Evolutionary conservation across 64 coral and sea anemone genomes (phyloP), one percentile per base, ranked within the genome.

Genomic region (Anthopleura sola): DNA sequence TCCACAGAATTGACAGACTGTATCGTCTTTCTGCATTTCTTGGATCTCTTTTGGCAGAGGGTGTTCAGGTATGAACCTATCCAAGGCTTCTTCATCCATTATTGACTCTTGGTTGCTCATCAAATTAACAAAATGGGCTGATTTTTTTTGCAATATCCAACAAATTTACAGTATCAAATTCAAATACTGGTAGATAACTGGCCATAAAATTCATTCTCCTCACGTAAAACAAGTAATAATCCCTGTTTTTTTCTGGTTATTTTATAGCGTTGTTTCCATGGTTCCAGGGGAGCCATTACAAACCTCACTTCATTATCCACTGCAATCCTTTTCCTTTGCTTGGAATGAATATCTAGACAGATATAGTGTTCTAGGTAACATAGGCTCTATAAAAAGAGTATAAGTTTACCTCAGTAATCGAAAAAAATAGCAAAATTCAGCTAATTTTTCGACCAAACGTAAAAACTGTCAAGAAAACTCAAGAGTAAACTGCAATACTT

Each of bases 1-100:
- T 78, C 97, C 97, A 90, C 97, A 99, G 36, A 99, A 99, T 60
- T 99, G 93, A 83, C 97, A 99, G 0, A 99, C 97, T 29, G 97
- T 99, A 50, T 99, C 97, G 62, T 99, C 97, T 81, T 64, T 82
- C 18, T 90, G 82, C 97, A 99, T 99, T 3, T 82, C 31, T 49
- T 92, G 97, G 31, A 99, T 99, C 86, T 95, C 97, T 54, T 87
- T 53, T 14, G 97, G 97, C 6, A 99, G 76, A 32, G 97, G 97
- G 28, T 99, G 93, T 75, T 99, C 87, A 31, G 96, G 94, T 48
- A 96, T 37, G 38, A 89, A 88, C 37, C 68, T 84, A 3, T 85
- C 66, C 21, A 94, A 37, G 38, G 9, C n/a, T 23, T 90, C 49
- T 46, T 94, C 88, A 51, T 90, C 88, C 92, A 94, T 88, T 15